phyloP scores from a whole-genome alignment of 2,888 invertebrate species.

The Leptogaster cylindrica region DNA sequence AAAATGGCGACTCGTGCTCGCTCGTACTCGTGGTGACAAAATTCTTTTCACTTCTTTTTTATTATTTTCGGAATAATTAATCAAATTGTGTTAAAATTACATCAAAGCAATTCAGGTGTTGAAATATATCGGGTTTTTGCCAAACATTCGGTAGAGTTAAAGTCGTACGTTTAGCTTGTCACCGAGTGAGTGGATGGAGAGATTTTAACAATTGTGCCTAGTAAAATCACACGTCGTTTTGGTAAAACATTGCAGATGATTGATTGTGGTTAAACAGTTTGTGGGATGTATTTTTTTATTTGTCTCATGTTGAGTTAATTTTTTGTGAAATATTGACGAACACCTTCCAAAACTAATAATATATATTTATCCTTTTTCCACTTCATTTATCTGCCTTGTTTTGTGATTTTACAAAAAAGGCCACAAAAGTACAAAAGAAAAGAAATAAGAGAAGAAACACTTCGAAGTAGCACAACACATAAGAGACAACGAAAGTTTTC shows the following conservation, averaged over 20 bases:
- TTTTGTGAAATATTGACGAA: neutral
- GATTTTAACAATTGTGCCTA: too few relatives aligned
- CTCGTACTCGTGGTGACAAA: conserved; percentile 45
- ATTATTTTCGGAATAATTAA: conserved; percentile 30
- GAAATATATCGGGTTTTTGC: too few relatives aligned
- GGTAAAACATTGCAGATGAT: neutral
- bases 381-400: conserved; percentile 18
- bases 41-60: conserved; percentile 38
- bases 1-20: conserved; percentile 47
- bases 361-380: conserved; percentile 24
- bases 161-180: conserved; percentile 9
- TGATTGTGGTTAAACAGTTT: conserved; percentile 15
- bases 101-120: too few relatives aligned
- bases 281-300: conserved; percentile 11
- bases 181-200: conserved; percentile 35
- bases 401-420: conserved; percentile 15
- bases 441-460: too few relatives aligned
- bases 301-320: neutral
- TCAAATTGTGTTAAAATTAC: conserved; percentile 28
- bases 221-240: neutral
- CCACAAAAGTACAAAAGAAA: conserved; percentile 19
- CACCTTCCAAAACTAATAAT: neutral
- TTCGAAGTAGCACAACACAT: conserved; percentile 34
- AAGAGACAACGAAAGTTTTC: conserved; percentile 17
- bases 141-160: conserved; percentile 9